A percentile compares a stretch with the other conserved stretches of the same genome.
phyloP scores from a whole-genome alignment of 2,113 vertebrate genomes.

The Cebus imitator region DNA sequence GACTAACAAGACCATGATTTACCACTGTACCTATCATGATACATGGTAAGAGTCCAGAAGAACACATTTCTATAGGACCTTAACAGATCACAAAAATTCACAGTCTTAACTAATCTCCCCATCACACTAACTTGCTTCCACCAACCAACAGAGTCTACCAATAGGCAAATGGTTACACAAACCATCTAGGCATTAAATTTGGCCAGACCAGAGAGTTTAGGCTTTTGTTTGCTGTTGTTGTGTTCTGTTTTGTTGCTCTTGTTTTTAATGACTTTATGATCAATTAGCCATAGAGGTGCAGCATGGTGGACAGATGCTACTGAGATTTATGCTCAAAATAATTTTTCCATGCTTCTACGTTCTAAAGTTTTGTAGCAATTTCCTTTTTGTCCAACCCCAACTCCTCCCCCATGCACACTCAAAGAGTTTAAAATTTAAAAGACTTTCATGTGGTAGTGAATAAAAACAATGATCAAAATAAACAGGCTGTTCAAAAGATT shows the following conservation, averaged over 20 bases:
- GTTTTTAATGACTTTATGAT: neutral
- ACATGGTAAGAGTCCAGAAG: neutral
- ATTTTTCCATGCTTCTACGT: neutral
- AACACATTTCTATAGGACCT: neutral
- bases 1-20: neutral
- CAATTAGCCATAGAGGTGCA: neutral
- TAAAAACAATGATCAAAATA: conserved; percentile 10
- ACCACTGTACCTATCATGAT: neutral
- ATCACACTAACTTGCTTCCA: neutral
- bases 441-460: neutral
- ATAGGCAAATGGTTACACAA: neutral
- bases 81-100: neutral
- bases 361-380: neutral
- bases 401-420: neutral
- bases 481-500: neutral
- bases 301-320: neutral
- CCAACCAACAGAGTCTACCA: neutral
- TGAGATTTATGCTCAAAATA: neutral
- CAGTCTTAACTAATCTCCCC: neutral
- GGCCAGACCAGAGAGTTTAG: neutral
- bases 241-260: neutral
- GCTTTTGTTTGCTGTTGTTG: neutral
- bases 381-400: neutral
- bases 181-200: neutral
- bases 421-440: conserved; percentile 30